Evolutionary conservation across 2,888 invertebrate genomes (phyloP), one percentile per base, ranked within the genome.

Genomic region (Brenthis hecate): DNA sequence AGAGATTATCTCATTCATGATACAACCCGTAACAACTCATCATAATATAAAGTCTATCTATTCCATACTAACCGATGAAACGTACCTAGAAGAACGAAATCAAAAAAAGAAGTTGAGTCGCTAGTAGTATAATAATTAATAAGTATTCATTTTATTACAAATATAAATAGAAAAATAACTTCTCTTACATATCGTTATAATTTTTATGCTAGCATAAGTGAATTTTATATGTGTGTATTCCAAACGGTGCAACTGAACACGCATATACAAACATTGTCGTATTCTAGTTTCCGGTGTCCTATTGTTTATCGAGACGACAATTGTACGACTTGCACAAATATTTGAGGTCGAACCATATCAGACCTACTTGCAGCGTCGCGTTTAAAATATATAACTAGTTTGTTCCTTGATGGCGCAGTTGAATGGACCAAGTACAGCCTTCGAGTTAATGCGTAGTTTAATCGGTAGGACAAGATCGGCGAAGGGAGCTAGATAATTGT

Each of bases 341-440:
- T 77, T 74, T 70, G 65, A 73, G 68, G 66, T 72, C 67, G 56
- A 32, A 65, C 65, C 69, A 74, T 72, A 74, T 65, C 66, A 71
- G 75, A 79, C 76, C 77, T 78, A 77, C 73, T 74, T 65, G 36
- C 36, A 64, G 70, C 66, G 63, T 72, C 78, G 76, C 76, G 81
- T 71, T 71, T 73, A 65, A 77, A 78, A 80, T 80, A 72, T 71
- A 66, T 70, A 75, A 74, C 57, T 70, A 75, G 67, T 53, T 28
- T 43, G 70, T 74, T 74, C 77, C 75, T 78, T 76, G 75, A 76
- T 72, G 73, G 75, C 75, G 75, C 75, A 79, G 78, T 77, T 73
- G 62, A 75, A 75, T 74, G 74, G 65, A 71, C 65, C 65, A 68
- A 68, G 70, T 60, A 71, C 56, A 68, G 69, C 68, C 71, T 72